phyloP scores from a whole-genome alignment of 2,888 invertebrate species.

The Ariolimax columbianus region DNA sequence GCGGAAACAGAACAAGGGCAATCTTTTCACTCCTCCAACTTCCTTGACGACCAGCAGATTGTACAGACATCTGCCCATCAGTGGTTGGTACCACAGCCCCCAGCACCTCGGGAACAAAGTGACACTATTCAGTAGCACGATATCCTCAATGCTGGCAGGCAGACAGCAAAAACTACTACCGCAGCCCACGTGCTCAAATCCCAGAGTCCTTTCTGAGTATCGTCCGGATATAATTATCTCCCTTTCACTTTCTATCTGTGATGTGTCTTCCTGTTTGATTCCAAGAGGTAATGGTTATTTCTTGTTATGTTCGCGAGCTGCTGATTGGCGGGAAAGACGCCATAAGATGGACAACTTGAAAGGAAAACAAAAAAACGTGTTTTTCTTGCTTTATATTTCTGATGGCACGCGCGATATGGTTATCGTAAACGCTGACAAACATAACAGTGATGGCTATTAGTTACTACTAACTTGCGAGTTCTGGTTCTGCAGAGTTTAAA shows the following conservation, averaged over 20 bases:
- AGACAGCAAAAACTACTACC: slow-evolving; percentile 25
- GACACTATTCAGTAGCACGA: neutral
- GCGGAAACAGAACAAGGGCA: neutral
- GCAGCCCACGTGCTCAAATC: slow-evolving; percentile 13
- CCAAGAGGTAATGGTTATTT: slow-evolving; percentile 17
- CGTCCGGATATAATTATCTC: slow-evolving; percentile 27
- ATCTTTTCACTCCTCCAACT: neutral
- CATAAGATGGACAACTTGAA: neutral
- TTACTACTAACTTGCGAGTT: too few relatives aligned
- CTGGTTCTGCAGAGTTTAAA: too few relatives aligned
- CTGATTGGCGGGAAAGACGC: neutral
- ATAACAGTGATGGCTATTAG: too few relatives aligned
- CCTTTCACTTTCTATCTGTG: slow-evolving; percentile 7
- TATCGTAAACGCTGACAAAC: too few relatives aligned
- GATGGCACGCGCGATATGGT: neutral
- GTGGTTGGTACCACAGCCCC: neutral
- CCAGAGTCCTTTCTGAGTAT: slow-evolving; percentile 16
- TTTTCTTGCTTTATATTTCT: neutral
- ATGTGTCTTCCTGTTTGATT: neutral
- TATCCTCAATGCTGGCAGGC: neutral
- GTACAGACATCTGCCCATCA: slow-evolving; percentile 5
- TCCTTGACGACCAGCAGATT: neutral
- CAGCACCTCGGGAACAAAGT: neutral
- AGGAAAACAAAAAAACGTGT: neutral
- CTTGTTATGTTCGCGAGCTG: slow-evolving; percentile 1